Base-by-base conservation (phyloP, 1,140 invertebrate genomes). In the Drosophila kepulauana region DNA sequence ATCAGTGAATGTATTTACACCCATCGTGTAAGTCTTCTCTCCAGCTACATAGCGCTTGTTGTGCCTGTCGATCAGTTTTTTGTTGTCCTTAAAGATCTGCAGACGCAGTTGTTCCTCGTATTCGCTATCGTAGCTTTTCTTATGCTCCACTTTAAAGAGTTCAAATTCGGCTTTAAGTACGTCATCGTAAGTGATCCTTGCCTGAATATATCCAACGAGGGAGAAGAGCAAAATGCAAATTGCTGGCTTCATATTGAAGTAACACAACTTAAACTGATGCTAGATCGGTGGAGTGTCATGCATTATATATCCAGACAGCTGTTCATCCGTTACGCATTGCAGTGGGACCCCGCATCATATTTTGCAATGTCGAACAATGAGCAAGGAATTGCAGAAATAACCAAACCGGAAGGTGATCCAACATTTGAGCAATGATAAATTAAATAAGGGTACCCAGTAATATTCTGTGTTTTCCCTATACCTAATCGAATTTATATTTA, bases 31-130 rank as follows among this genome's bases (percentile, higher is more conserved):
- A 1, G 93, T 78, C 35, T 95, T 94, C 54, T 94, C 66, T 0
- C 96, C 97, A 46, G 93, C 82, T 75, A 95, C 94, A 88, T 93
- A 96, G 30, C 93, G 91, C 76, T 94, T 92, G 93, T 98, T 98
- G 89, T 98, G 97, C 79, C 95, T 94, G 8, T 48, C 28, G 1
- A 62, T 62, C 2, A 62, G 7, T 2, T 35, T 3, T 1, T 16
- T 33, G 30, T 62, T 62, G 2, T n/a, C 13, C 11, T 25, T 5
- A 3, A 49, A 62, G 30, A 62, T 95, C 3, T 20, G 30, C 15
- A 33, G 1, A 1, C 59, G 96, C 96, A 43, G 97, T 94, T 70
- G 92, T 95, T 93, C 88, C 95, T 66, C 95, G 1, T 98, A 93
- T 59, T 94, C 94, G 77, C 94, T 85, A 45, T 90, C 93, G 1